These are phyloP conservation scores for Leucophenga varia DNA, from an alignment of 1,140 invertebrate species.

Conservation along the genomic window DNA sequence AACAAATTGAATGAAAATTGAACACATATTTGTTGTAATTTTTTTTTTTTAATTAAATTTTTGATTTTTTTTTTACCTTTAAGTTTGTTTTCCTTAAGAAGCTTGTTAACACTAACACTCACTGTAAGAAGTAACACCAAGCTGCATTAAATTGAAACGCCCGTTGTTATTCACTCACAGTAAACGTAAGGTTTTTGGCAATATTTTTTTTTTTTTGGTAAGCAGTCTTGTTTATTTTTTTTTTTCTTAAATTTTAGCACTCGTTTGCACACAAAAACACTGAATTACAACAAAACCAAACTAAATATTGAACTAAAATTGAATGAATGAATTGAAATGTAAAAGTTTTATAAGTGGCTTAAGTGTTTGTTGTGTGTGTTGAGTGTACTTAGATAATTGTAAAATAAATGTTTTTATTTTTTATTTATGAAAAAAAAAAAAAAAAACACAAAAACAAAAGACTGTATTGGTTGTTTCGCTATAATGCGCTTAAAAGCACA, in stretches of 20 bases:
- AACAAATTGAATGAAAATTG: too few relatives aligned
- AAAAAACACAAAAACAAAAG: conserved; percentile 1
- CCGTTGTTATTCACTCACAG: conserved; percentile 53
- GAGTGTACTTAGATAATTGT: too few relatives aligned
- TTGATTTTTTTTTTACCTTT: not conserved
- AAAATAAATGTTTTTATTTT: conserved; percentile 44
- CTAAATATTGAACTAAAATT: too few relatives aligned
- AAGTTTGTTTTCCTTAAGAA: conserved; percentile 1
- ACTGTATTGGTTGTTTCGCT: too few relatives aligned
- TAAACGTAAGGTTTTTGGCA: conserved; percentile 27
- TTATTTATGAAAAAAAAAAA: conserved; percentile 25
- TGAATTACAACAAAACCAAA: too few relatives aligned
- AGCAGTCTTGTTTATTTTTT: conserved; percentile 16
- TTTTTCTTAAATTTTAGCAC: not conserved
- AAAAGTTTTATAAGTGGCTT: not conserved
- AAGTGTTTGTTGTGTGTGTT: too few relatives aligned
- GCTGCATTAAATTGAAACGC: conserved; percentile 35
- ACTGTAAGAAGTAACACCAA: conserved; percentile 59
- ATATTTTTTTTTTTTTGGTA: conserved; percentile 14
- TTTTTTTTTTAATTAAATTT: not conserved
- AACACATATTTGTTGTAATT: not conserved
- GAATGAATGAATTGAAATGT: too few relatives aligned
- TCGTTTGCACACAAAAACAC: too few relatives aligned
- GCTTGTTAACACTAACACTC: conserved; percentile 35
- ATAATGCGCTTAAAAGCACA: too few relatives aligned